These are phyloP conservation scores for Cephus runcator DNA, from an alignment of 2,888 invertebrate species.

Conservation along the genomic window DNA sequence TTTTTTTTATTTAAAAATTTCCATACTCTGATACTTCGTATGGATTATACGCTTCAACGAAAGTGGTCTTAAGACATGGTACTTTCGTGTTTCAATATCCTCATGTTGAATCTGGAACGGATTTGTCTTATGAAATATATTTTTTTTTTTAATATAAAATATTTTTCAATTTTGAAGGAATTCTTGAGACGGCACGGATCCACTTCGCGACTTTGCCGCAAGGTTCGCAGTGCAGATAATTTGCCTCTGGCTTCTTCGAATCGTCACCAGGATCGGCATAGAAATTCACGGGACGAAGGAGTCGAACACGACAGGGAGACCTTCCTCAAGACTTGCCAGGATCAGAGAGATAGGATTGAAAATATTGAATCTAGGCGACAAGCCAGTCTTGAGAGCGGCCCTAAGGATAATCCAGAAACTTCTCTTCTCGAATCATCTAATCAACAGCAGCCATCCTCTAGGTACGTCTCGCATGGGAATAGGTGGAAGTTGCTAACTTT, in stretches of 20 bases:
- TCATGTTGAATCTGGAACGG: no score
- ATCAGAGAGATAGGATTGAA: conserved; percentile 52
- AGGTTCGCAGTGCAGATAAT: conserved; percentile 81
- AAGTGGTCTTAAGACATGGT: no score
- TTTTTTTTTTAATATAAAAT: not conserved
- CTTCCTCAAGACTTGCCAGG: conserved; percentile 48
- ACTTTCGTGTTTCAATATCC: no score
- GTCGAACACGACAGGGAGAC: conserved; percentile 51
- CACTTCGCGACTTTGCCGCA: conserved; percentile 81
- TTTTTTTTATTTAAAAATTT: no score
- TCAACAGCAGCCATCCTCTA: conserved; percentile 45
- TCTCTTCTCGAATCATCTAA: conserved; percentile 39
- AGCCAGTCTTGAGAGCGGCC: conserved; percentile 50
- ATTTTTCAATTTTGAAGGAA: conserved; percentile 64
- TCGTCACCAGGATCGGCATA: conserved; percentile 38
- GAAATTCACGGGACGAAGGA: conserved; percentile 44
- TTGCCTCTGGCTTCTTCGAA: conserved; percentile 67
- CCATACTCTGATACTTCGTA: no score
- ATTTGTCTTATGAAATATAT: not conserved
- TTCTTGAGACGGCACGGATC: conserved; percentile 83
- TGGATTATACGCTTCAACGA: no score
- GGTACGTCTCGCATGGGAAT: conserved; percentile 35
- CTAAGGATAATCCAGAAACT: conserved; percentile 48
- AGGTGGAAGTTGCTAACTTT: not conserved
- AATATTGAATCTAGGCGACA: conserved; percentile 48